These are phyloP conservation scores for Drosophila sp. DNA, from an alignment of 1,140 invertebrate species.

Conservation along the genomic window DNA sequence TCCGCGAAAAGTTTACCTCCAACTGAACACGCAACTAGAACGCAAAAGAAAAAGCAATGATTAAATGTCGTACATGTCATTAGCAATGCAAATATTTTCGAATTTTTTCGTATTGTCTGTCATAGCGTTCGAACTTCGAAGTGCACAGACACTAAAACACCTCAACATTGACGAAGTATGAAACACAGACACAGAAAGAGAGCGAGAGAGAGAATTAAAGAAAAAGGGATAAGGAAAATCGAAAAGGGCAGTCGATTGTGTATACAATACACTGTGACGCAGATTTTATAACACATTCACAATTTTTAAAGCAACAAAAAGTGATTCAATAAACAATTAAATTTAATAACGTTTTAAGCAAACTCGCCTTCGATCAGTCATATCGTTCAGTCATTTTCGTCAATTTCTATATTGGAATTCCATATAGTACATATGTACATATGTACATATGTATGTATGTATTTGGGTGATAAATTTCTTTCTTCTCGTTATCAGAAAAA, in stretches of 20 bases:
- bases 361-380: too few species aligned
- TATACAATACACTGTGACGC: not conserved
- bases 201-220: not conserved
- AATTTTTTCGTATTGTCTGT: slow-evolving; percentile 16
- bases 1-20: slow-evolving; percentile 37
- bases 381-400: too few species aligned
- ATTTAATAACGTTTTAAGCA: too few species aligned
- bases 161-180: not conserved
- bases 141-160: slow-evolving; percentile 7
- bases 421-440: too few species aligned
- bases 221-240: not conserved
- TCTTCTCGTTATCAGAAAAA: too few species aligned
- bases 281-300: too few species aligned
- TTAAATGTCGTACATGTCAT: slow-evolving; percentile 35
- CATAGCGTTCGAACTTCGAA: slow-evolving; percentile 14
- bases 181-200: not conserved
- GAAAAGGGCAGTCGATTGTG: not conserved
- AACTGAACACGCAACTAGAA: slow-evolving; percentile 43
- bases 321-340: too few species aligned
- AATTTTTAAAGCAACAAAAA: too few species aligned
- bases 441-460: too few species aligned
- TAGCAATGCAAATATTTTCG: slow-evolving; percentile 57
- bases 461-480: too few species aligned
- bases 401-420: too few species aligned
- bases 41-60: slow-evolving; percentile 46